Conservation (phyloP, 2,797 vertebrate genomes). For the Gymnoscopelus braueri region DNA sequence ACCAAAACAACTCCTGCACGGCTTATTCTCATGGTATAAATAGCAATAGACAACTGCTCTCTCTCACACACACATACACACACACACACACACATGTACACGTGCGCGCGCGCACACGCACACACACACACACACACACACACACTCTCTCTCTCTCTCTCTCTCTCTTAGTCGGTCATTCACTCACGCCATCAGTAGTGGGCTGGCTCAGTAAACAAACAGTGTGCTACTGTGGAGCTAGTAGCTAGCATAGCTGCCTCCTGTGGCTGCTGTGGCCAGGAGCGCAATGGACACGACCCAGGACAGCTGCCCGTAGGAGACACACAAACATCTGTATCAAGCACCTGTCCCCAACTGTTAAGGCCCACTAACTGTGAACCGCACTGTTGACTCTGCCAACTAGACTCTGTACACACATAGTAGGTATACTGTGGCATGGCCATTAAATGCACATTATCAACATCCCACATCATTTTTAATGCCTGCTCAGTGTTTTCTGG, state of each 20-base stretch:
- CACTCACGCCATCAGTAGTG: constrained; percentile 42
- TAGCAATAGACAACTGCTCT: not conserved
- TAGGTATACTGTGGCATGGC: not conserved
- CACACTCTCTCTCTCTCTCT: not conserved
- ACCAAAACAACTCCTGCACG: constrained; percentile 41
- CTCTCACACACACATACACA: not conserved
- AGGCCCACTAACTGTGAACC: constrained; percentile 58
- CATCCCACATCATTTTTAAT: not conserved
- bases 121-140: not conserved
- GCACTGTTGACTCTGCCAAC: constrained; percentile 46
- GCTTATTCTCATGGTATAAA: constrained; percentile 32
- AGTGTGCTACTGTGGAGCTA: constrained; percentile 51
- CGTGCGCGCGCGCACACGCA: not conserved
- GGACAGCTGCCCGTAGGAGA: constrained; percentile 66
- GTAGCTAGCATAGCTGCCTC: constrained; percentile 44
- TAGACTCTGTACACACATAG: constrained; percentile 6
- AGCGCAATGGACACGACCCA: constrained; percentile 62
- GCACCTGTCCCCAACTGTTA: constrained; percentile 64
- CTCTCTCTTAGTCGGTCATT: constrained; percentile 18
- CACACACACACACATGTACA: no score
- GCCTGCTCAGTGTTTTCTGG: not conserved
- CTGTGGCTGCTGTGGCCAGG: constrained; percentile 71
- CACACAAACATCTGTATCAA: constrained; percentile 57
- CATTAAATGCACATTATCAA: not conserved
- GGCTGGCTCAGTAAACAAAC: constrained; percentile 69